These are phyloP conservation scores for Columba livia DNA, from an alignment of 2,113 vertebrate genomes.

Conservation along the genomic window DNA sequence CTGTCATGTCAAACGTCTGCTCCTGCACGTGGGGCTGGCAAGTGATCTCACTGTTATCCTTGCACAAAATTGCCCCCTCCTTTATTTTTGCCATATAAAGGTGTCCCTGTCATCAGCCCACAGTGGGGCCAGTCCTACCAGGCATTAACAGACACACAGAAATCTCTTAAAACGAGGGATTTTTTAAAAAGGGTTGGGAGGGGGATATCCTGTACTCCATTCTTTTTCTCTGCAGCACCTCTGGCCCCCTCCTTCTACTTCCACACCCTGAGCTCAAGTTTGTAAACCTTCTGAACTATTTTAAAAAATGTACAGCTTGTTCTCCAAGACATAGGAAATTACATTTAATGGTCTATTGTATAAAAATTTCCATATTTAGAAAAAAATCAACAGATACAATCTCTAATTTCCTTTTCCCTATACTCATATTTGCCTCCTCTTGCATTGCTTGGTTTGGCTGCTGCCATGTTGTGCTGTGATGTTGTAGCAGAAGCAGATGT, in stretches of 20 bases:
- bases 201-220: constrained; percentile 27
- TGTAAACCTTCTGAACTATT: constrained; percentile 66
- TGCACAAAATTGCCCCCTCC: neutral
- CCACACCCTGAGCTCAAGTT: constrained; percentile 40
- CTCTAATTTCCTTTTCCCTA: constrained; percentile 62
- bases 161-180: neutral
- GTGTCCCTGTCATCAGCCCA: fast-evolving
- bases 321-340: constrained; percentile 60
- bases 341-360: constrained; percentile 66
- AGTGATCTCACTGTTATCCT: neutral
- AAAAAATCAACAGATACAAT: constrained; percentile 68
- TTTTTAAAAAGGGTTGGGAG: neutral
- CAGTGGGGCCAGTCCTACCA: neutral
- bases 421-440: constrained; percentile 22
- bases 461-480: neutral
- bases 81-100: neutral
- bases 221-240: neutral
- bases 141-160: neutral
- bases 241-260: constrained; percentile 46
- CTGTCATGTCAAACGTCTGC: neutral
- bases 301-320: constrained; percentile 64
- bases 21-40: neutral
- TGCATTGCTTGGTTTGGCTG: neutral
- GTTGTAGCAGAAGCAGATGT: neutral
- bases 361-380: constrained; percentile 69